A percentile compares a stretch with the other conserved stretches of the same genome.
Conservation (phyloP, 2,888 invertebrate genomes). For the Drosophila parthenogenetica region DNA sequence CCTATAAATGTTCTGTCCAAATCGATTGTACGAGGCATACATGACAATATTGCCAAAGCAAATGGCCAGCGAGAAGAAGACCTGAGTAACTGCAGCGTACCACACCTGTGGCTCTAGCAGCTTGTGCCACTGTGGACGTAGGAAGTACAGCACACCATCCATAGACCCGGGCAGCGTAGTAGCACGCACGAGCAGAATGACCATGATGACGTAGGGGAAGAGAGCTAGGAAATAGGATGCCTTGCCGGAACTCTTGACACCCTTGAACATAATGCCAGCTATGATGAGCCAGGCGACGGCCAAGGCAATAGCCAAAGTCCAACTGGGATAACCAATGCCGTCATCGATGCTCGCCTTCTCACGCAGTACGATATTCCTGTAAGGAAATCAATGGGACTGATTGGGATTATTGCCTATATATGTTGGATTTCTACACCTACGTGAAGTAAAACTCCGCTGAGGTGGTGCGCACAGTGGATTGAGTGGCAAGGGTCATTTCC, state of each 20-base stretch:
- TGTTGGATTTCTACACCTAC: slow-evolving; percentile 72
- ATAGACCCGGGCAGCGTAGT: slow-evolving; percentile 87
- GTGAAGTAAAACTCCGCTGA: slow-evolving; percentile 85
- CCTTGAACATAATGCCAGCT: slow-evolving; percentile 86
- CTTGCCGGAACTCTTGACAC: slow-evolving; percentile 87
- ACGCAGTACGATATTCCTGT: slow-evolving; percentile 86
- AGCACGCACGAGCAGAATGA: slow-evolving; percentile 87
- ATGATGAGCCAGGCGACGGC: slow-evolving; percentile 86
- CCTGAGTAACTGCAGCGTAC: slow-evolving; percentile 88
- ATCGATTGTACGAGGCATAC: slow-evolving; percentile 88
- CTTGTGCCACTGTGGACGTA: slow-evolving; percentile 88
- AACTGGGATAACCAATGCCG: slow-evolving; percentile 87
- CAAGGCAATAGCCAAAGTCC: slow-evolving; percentile 86
- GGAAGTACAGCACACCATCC: slow-evolving; percentile 88
- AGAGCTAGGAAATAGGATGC: slow-evolving; percentile 90
- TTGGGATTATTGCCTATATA: background rate
- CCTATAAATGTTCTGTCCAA: slow-evolving; percentile 87
- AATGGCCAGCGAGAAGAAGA: slow-evolving; percentile 88
- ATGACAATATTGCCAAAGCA: slow-evolving; percentile 88
- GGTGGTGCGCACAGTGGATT: slow-evolving; percentile 66
- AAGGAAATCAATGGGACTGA: slow-evolving; percentile 7
- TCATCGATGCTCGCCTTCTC: slow-evolving; percentile 86
- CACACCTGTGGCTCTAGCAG: slow-evolving; percentile 86
- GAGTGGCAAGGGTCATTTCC: slow-evolving; percentile 12
- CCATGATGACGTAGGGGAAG: slow-evolving; percentile 88